Base-by-base conservation (phyloP, 2,888 invertebrate genomes). In the Pilophorus perplexus region DNA sequence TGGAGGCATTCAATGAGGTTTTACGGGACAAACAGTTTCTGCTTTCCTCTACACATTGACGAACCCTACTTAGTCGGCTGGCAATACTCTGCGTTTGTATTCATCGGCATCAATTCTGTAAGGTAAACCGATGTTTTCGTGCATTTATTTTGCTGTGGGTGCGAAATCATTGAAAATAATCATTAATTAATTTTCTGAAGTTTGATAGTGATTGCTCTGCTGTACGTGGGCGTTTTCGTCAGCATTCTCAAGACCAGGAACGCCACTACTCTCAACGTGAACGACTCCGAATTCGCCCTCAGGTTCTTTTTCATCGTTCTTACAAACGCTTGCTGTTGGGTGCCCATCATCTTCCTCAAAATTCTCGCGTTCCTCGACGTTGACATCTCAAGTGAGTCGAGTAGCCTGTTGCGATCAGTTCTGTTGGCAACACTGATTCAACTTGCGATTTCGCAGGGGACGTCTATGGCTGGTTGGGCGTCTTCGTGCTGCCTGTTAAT, bases 61-160 rank as follows among this genome's bases (percentile, higher is more conserved):
- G 85, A 87, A 69, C 83, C 85, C 0, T 87, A 79, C 75, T 79
- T 83, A 2, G 73, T 82, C 22, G 87, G 88, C 16, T 88, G 87
- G 87, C 80, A 87, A 73, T 88, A 86, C 73, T 87, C 87, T 1
- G 83, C 85, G 0, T 83, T 87, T 73, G 81, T 88, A 68, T 85
- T 87, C 73, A 77, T 87, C 23, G 86, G 85, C 16, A 75, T 87
- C 18, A 87, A 88, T 75, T 78, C 83, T 6, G 72, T 80, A 25
- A 79, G 85, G 81, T 82, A 75, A 75, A 33, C 6, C 6, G 33
- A 33, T 8, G 33, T 8, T 6, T 8, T 33, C 12, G 12, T 33
- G 33, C 6, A 33, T 33, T 8, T 12, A 33, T 33, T 8, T 33
- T 33, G 33, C 6, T 33, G 12, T 33, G 6, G 12, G 12, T 33